phyloP scores from a whole-genome alignment of 2,888 invertebrate genomes.

The Luperina testacea region DNA sequence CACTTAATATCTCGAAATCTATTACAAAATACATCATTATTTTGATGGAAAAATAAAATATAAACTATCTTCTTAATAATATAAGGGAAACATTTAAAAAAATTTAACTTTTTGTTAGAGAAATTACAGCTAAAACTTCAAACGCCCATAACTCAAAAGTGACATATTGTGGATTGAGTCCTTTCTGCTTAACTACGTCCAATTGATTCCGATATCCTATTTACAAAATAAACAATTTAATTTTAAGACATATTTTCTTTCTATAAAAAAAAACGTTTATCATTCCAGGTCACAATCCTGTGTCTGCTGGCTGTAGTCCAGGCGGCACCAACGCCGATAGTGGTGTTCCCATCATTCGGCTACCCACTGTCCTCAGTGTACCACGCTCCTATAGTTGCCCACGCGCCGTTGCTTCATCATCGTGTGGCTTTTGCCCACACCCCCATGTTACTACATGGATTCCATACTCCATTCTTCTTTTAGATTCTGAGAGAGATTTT shows the following conservation, averaged over 20 bases:
- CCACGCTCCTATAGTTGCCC: slow-evolving; percentile 72
- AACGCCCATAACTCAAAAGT: too few species aligned
- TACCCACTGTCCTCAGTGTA: slow-evolving; percentile 61
- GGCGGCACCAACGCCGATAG: slow-evolving; percentile 74
- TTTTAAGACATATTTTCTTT: not conserved
- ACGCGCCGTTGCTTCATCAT: slow-evolving; percentile 76
- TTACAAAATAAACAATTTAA: not conserved
- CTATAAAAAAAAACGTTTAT: not conserved
- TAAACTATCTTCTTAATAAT: too few species aligned
- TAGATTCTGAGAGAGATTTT: not conserved
- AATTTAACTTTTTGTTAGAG: too few species aligned
- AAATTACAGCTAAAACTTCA: too few species aligned
- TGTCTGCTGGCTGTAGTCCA: slow-evolving; percentile 71
- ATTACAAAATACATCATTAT: too few species aligned
- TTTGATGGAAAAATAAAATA: too few species aligned
- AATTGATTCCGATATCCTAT: not conserved
- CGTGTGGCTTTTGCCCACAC: slow-evolving; percentile 70
- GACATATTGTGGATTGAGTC: too few species aligned
- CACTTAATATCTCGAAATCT: too few species aligned
- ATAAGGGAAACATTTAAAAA: too few species aligned
- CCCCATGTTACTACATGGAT: slow-evolving; percentile 36
- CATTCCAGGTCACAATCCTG: slow-evolving; percentile 72
- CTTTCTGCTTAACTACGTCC: too few species aligned
- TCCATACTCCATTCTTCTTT: slow-evolving; percentile 47
- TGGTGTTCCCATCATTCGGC: slow-evolving; percentile 61